phyloP scores from a whole-genome alignment of 2,113 vertebrate species.

The Melanerpes formicivorus region DNA sequence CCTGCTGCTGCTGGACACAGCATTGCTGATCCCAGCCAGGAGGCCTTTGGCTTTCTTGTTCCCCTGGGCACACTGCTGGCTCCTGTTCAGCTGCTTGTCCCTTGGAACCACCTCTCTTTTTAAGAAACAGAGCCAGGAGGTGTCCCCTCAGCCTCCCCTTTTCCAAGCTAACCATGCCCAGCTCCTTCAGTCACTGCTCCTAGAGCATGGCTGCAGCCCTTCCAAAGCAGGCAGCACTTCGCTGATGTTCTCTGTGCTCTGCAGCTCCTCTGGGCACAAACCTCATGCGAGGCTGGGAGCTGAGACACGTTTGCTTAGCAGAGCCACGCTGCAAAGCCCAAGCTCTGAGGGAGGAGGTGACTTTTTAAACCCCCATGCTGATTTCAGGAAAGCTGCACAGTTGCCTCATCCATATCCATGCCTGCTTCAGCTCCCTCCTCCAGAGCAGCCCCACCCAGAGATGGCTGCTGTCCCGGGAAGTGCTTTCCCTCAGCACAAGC shows the following conservation, averaged over 20 bases:
- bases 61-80: no score
- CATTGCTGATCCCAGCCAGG: no score
- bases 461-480: background rate
- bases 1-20: no score
- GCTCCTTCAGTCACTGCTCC: no score
- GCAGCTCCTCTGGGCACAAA: background rate
- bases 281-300: background rate
- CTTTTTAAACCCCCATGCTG: conserved; percentile 9
- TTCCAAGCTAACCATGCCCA: no score
- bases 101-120: no score
- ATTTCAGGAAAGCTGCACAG: conserved; percentile 12
- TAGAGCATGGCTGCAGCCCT: background rate
- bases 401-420: background rate
- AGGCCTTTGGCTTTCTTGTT: no score
- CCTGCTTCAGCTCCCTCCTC: conserved; percentile 22
- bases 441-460: conserved; percentile 45
- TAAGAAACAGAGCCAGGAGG: no score
- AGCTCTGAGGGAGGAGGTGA: background rate
- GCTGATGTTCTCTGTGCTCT: background rate
- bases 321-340: background rate
- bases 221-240: background rate
- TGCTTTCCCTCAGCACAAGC: background rate
- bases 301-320: background rate
- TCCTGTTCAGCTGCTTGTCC: no score
- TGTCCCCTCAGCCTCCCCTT: no score